Conservation (phyloP, 2,888 invertebrate genomes). For the Drosophila glabriapex region DNA sequence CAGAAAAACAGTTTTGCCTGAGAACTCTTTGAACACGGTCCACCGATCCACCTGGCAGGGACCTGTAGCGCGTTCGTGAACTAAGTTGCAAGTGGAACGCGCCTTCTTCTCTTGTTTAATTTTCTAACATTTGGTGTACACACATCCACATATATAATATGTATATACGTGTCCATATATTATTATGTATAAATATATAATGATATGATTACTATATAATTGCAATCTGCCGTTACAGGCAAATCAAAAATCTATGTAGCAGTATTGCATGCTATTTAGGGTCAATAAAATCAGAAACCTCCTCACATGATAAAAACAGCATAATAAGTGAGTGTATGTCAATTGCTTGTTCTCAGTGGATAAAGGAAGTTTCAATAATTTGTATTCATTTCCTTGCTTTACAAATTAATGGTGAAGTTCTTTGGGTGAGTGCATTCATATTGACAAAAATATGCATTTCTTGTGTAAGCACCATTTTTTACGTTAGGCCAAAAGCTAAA, state of each 20-base stretch:
- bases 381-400: not conserved
- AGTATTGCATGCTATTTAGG: slow-evolving; percentile 2
- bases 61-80: slow-evolving; percentile 34
- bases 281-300: slow-evolving; percentile 4
- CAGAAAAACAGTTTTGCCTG: slow-evolving; percentile 81
- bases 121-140: not conserved
- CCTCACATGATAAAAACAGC: not conserved
- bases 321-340: slow-evolving; percentile 21
- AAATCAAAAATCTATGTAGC: not conserved
- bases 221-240: not conserved
- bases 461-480: not conserved
- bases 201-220: not conserved
- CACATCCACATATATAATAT: not conserved
- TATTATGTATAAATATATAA: slow-evolving; percentile 2
- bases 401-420: slow-evolving; percentile 3
- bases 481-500: not conserved
- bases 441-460: not conserved
- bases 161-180: slow-evolving; percentile 1
- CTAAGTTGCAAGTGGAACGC: slow-evolving; percentile 36
- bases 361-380: not conserved
- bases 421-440: slow-evolving; percentile 4
- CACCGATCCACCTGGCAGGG: slow-evolving; percentile 60
- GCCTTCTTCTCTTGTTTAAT: slow-evolving; percentile 10
- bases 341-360: slow-evolving; percentile 8
- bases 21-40: slow-evolving; percentile 84